Base-by-base conservation (phyloP, 92 coral and sea anemone genomes). In the Epizoanthus ramosus region DNA sequence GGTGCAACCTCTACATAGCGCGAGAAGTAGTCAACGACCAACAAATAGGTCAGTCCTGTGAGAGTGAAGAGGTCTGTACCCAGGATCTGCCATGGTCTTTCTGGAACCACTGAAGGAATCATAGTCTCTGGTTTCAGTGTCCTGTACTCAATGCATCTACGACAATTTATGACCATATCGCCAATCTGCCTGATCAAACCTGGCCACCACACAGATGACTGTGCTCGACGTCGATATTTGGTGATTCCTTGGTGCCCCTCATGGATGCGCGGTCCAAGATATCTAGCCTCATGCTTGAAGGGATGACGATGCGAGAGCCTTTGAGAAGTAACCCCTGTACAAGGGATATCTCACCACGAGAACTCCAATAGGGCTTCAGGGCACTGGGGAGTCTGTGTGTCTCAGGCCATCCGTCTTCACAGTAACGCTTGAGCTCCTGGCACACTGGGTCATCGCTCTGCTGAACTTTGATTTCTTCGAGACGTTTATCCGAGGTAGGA, bases 221-320 rank as follows among this genome's bases (percentile, higher is more conserved):
- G 77, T 31, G 93, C 97, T n/a, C 97, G 85, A 71, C 50, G 83
- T 24, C 92, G 60, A 72, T 90, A 92, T 61, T 92, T 92, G 50
- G 87, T 82, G 22, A 93, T 82, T 3, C 92, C 97, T 37, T 90
- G 93, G 65, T 90, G 97, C 4, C 93, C 97, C 25, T 87, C 70
- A 64, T 93, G 91, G 7, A 90, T 57, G n/a, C n/a, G 64, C 85
- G 79, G 33, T 90, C 90, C 19, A 93, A 83, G 45, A 92, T 92
- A 63, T 90, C 93, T 58, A 87, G 74, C 63, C 87, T 68, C 80
- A 74, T 80, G 52, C 28, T 58, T 22, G 89, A 83, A 3, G 90
- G 92, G 56, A 91, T 79, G 54, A 91, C 68, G 17, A 88, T 60
- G 14, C 88, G 54, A 3, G 74, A 53, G 23, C 81, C 92, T 70